These are phyloP conservation scores for Prinia subflava DNA, from an alignment of 2,113 vertebrate species.

Conservation along the genomic window DNA sequence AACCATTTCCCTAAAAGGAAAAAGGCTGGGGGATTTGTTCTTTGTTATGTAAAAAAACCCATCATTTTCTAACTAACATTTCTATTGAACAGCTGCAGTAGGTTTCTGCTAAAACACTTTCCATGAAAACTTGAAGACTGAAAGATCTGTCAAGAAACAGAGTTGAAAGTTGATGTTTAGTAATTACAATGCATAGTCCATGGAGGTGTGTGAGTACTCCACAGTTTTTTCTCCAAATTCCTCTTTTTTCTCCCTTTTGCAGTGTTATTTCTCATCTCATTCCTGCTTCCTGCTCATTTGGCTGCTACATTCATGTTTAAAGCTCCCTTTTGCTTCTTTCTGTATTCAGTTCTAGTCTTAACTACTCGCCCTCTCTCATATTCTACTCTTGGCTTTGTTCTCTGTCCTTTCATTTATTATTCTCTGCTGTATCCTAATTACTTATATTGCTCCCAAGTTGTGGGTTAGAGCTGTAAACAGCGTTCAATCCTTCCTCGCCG, in stretches of 20 bases:
- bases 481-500: neutral
- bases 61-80: neutral
- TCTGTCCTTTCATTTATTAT: slow-evolving; percentile 9
- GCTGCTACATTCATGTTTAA: neutral
- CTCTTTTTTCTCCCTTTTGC: neutral
- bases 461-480: slow-evolving; percentile 16
- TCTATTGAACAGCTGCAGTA: neutral
- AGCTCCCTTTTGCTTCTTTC: neutral
- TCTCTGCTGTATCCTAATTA: neutral
- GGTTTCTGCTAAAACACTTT: neutral
- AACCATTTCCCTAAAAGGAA: neutral
- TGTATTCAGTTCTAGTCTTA: neutral
- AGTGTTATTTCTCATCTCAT: neutral
- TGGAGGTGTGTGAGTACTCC: neutral
- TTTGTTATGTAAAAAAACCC: neutral
- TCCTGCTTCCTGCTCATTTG: neutral
- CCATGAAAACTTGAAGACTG: neutral
- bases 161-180: neutral
- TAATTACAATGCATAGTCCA: neutral
- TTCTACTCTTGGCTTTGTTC: neutral
- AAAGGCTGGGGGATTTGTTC: accelerated
- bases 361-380: neutral
- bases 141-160: neutral
- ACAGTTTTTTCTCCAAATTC: neutral
- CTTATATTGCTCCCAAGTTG: slow-evolving; percentile 15